Base-by-base conservation (phyloP, 1,140 invertebrate species). In the Eufriesea mexicana region DNA sequence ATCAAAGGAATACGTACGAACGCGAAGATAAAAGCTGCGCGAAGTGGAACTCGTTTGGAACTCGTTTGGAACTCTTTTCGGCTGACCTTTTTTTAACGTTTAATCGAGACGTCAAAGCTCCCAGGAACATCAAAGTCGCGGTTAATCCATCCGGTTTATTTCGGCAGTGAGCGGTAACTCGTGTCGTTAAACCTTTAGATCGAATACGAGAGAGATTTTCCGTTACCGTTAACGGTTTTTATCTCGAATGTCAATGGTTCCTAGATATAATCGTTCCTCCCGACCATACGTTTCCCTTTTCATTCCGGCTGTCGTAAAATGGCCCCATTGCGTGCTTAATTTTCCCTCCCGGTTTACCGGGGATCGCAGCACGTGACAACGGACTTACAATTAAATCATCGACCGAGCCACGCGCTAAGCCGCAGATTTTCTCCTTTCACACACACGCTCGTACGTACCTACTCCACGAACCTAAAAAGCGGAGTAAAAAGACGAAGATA, bases 331-430 rank as follows among this genome's bases (percentile, higher is more conserved):
- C 74, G 71, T 12, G n/a, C 35, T 55, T 42, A 35, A 49, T 62
- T 51, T 68, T 64, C 54, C 14, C 23, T 35, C 28, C 25, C 14
- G 16, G 16, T 61, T 54, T 62, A 28, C 23, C 35, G 35, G 70
- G 9, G 28, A 62, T 12, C 25, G n/a, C 18, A 28, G 45, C 5
- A 62, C 67, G 25, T 49, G 16, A 49, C 73, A 47, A 70, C 28
- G 68, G 54, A 45, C 67, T 86, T 57, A 73, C 73, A 85, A 86
- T 85, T 76, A 85, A 85, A 86, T 86, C 84, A 54, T 86, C 49
- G 28, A 74, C 70, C 70, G 74, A 85, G 57, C 73, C 57, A 71
- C 66, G 23, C 57, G 64, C 47, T 80, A 86, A 86, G 67, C 79
- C 79, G 18, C 45, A 55, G 54, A 73, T 73, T 85, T 86, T 79